Evolutionary conservation across 2,888 invertebrate species (phyloP).

Genomic region (Drosophila pseudotakahashii): DNA sequence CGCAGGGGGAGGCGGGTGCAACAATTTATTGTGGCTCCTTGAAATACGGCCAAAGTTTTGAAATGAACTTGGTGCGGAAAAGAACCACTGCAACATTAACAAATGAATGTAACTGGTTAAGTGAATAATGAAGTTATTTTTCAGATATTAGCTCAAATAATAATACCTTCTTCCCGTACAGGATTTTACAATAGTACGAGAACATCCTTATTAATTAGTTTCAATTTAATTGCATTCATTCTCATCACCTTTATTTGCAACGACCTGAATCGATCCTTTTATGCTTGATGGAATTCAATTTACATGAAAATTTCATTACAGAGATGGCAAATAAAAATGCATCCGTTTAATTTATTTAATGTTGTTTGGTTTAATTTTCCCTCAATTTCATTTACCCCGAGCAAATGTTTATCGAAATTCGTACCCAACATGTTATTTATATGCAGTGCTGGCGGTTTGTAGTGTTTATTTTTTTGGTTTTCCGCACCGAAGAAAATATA

Average conservation of each 20-base stretch:
- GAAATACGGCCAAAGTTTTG: conserved; percentile 74
- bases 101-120: conserved; percentile 57
- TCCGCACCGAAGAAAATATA: conserved; percentile 31
- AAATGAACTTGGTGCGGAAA: conserved; percentile 63
- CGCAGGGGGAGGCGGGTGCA: conserved; percentile 15
- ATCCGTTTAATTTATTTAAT: conserved; percentile 42
- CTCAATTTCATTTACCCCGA: conserved; percentile 55
- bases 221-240: neutral
- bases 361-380: conserved; percentile 36
- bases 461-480: conserved; percentile 34
- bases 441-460: conserved; percentile 35
- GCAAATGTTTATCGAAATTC: conserved; percentile 68
- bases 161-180: neutral
- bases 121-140: conserved; percentile 17
- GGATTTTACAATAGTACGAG: neutral
- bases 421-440: conserved; percentile 38
- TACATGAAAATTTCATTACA: conserved; percentile 13
- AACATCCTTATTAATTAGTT: neutral
- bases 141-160: neutral
- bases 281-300: neutral
- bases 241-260: neutral
- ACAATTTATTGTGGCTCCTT: conserved; percentile 69
- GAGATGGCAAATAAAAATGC: conserved; percentile 11
- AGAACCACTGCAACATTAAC: conserved; percentile 50
- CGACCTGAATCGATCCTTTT: neutral